These are phyloP conservation scores for Pagetopsis macropterus DNA, from an alignment of 2,797 vertebrate genomes.

Conservation along the genomic window DNA sequence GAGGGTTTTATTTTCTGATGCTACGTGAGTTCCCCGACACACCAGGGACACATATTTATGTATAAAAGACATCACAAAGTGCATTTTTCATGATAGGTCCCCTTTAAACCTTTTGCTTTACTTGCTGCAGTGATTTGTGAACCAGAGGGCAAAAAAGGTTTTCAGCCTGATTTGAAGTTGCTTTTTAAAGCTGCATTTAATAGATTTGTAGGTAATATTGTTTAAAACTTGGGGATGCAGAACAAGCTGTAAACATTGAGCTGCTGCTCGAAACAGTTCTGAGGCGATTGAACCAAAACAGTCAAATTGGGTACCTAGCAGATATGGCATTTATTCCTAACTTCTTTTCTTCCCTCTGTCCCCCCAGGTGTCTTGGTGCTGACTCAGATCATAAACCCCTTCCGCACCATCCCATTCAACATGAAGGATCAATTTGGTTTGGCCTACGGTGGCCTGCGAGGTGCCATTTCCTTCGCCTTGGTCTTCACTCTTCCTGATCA, in stretches of 20 bases:
- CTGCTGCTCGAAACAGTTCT: too few relatives aligned
- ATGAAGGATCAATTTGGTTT: constrained; percentile 97
- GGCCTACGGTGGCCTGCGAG: constrained; percentile 94
- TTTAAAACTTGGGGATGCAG: not conserved
- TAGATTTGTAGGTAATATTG: not conserved
- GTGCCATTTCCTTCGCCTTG: constrained; percentile 95
- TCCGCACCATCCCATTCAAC: constrained; percentile 94
- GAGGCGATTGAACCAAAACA: too few relatives aligned
- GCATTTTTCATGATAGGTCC: too few relatives aligned
- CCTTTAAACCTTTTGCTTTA: too few relatives aligned
- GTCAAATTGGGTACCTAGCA: too few relatives aligned
- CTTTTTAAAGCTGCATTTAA: not conserved
- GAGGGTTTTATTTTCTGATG: too few relatives aligned
- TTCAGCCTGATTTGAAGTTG: too few relatives aligned
- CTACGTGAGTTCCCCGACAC: too few relatives aligned
- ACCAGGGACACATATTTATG: too few relatives aligned
- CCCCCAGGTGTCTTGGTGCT: constrained; percentile 90
- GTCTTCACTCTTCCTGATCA: constrained; percentile 92
- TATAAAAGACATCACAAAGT: too few relatives aligned
- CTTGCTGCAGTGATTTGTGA: too few relatives aligned
- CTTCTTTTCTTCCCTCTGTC: constrained; percentile 2
- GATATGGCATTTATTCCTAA: not conserved
- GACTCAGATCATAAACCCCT: constrained; percentile 96
- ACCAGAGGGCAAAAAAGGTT: too few relatives aligned
- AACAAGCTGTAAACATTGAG: not conserved